A percentile compares a stretch with the other conserved stretches of the same genome.
phyloP scores from a whole-genome alignment of 92 coral and sea anemone species.

The Micromussa lordhowensis region DNA sequence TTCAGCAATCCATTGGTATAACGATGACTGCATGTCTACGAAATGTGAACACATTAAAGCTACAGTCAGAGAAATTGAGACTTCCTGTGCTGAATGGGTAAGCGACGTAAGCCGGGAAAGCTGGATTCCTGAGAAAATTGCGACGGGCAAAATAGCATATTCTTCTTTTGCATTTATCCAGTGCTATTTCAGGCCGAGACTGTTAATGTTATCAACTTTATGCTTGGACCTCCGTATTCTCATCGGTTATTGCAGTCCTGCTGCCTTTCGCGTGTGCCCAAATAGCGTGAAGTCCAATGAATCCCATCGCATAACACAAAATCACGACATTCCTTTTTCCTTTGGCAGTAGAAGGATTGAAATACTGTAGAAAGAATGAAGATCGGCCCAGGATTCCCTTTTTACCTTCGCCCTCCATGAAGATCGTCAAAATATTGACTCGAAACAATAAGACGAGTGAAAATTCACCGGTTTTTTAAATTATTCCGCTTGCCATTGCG shows the following conservation, averaged over 20 bases:
- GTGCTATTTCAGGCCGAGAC: background rate
- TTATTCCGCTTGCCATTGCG: conserved; percentile 3
- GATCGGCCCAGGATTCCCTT: conserved; percentile 32
- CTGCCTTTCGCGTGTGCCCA: conserved; percentile 77
- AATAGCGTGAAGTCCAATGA: conserved; percentile 82
- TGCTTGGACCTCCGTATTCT: background rate
- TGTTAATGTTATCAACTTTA: background rate
- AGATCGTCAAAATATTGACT: background rate
- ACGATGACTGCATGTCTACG: no score
- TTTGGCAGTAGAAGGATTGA: conserved; percentile 69
- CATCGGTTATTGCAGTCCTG: conserved; percentile 21
- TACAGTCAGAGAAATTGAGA: no score
- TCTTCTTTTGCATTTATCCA: background rate
- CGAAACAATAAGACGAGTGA: background rate
- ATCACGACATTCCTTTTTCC: conserved; percentile 82
- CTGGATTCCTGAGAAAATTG: background rate
- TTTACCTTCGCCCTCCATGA: conserved; percentile 24
- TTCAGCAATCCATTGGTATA: no score
- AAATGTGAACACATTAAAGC: no score
- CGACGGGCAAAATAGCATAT: background rate
- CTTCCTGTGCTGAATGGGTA: no score
- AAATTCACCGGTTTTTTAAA: background rate
- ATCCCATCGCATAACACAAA: conserved; percentile 68
- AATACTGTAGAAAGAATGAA: conserved; percentile 48
- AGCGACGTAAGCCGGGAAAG: no score